Evolutionary conservation across 2,888 invertebrate species (phyloP).

Genomic region (Phlogophora meticulosa): DNA sequence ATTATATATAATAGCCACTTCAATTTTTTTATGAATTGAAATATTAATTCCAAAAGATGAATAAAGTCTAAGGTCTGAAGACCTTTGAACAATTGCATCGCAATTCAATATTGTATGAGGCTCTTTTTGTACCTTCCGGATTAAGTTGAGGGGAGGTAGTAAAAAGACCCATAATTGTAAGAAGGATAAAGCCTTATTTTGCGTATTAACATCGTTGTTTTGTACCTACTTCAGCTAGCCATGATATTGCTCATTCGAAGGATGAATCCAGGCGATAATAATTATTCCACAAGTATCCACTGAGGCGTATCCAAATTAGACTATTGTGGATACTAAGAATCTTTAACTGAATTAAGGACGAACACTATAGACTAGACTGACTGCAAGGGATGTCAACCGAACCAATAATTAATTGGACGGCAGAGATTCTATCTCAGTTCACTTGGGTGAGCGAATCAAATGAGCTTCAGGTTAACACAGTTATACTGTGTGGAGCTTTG

Average conservation of each 20-base stretch:
- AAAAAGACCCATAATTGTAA: background rate
- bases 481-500: too few relatives aligned
- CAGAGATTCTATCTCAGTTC: background rate
- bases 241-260: background rate
- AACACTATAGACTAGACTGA: background rate
- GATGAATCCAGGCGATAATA: background rate
- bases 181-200: background rate
- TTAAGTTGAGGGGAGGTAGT: background rate
- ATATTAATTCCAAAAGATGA: background rate
- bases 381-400: conserved; percentile 10
- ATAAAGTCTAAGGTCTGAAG: background rate
- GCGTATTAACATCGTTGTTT: conserved; percentile 3
- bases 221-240: background rate
- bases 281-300: background rate
- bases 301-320: conserved; percentile 11
- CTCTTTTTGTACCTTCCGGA: conserved; percentile 19
- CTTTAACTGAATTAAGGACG: background rate
- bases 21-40: too few relatives aligned
- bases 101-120: conserved; percentile 19
- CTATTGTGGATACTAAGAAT: background rate
- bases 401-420: conserved; percentile 6
- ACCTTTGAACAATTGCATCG: conserved; percentile 15
- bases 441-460: conserved; percentile 3
- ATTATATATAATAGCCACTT: too few relatives aligned
- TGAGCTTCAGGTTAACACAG: background rate